Evolutionary conservation across 2,797 vertebrate genomes (phyloP), one percentile per base, ranked within the genome.

Genomic region (Spinus pinus): DNA sequence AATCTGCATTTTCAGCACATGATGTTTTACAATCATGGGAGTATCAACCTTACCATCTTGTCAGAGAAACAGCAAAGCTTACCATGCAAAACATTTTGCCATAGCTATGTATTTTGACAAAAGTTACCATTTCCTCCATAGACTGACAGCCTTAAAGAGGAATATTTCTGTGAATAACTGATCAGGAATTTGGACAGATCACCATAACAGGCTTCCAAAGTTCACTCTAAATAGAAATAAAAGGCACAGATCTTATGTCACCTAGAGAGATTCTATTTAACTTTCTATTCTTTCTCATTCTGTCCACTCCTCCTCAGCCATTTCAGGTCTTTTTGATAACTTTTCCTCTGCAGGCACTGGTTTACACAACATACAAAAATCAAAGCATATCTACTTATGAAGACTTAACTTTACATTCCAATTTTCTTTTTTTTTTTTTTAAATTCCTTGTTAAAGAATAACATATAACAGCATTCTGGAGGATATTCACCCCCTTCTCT

Each of bases 221-320:
- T 2, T 2, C 14, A 53, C 14, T 3, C 42, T 57, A 72, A 79
- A 13, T 54, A 60, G 73, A 16, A 81, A 44, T 6, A 53, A 80
- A 88, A 81, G 22, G 37, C 54, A 54, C 18, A 70, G 57, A 47
- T 46, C 13, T 61, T 27, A 25, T 3, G 1, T 15, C 10, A 46
- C 5, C 21, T 24, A 30, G 20, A 60, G 18, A 82, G 2, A 80
- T 27, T 35, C 4, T 15, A 47, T 28, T 77, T 39, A 75, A 57
- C 6, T n/a, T 85, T 65, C 66, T 30, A 80, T 3, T 31, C 3
- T 14, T 39, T 14, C 14, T 53, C 9, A n/a, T 53, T 54, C 47
- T 1, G 0, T 8, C 7, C 22, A 12, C 12, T 39, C 2, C 1
- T 4, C 3, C 9, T 65, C 23, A 58, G 7, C 28, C 14, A 67